Evolutionary conservation across 2,888 invertebrate genomes (phyloP).

Genomic region (Liposcelis brunnea): DNA sequence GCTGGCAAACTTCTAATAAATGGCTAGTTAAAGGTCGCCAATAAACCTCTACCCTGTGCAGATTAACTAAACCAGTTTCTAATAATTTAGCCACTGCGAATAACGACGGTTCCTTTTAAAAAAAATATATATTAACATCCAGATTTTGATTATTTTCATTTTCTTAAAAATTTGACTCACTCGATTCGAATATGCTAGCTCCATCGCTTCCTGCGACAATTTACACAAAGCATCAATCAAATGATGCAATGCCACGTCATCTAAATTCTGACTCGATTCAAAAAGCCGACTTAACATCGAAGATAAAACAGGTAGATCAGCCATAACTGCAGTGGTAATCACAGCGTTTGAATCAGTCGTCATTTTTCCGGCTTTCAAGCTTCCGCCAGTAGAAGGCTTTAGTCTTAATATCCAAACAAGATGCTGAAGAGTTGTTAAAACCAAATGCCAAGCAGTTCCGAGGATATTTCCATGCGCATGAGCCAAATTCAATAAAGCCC

Average conservation of each 20-base stretch:
- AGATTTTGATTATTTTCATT: conserved; percentile 5
- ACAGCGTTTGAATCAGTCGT: conserved; percentile 68
- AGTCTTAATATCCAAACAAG: conserved; percentile 86
- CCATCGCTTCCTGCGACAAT: conserved; percentile 92
- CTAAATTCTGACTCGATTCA: conserved; percentile 83
- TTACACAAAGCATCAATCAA: conserved; percentile 92
- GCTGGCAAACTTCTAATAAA: conserved; percentile 88
- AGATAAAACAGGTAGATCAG: conserved; percentile 77
- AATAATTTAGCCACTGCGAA: conserved; percentile 96
- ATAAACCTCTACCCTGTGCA: conserved; percentile 80
- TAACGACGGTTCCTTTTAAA: conserved; percentile 80
- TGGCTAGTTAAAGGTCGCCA: conserved; percentile 94
- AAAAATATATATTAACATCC: conserved; percentile 14
- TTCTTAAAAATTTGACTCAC: conserved; percentile 31
- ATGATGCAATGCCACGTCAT: conserved; percentile 88
- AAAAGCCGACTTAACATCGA: conserved; percentile 84
- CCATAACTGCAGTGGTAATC: conserved; percentile 91
- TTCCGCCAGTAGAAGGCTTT: conserved; percentile 87
- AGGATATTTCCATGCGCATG: conserved; percentile 83
- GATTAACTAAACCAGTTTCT: conserved; percentile 91
- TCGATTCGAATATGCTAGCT: conserved; percentile 84
- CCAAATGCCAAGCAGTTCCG: conserved; percentile 89
- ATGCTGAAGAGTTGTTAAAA: conserved; percentile 81
- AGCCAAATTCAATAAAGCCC: conserved; percentile 73
- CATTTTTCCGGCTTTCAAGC: conserved; percentile 67